Conservation (phyloP, 1,140 invertebrate genomes). For the Drosophila sturtevanti region DNA sequence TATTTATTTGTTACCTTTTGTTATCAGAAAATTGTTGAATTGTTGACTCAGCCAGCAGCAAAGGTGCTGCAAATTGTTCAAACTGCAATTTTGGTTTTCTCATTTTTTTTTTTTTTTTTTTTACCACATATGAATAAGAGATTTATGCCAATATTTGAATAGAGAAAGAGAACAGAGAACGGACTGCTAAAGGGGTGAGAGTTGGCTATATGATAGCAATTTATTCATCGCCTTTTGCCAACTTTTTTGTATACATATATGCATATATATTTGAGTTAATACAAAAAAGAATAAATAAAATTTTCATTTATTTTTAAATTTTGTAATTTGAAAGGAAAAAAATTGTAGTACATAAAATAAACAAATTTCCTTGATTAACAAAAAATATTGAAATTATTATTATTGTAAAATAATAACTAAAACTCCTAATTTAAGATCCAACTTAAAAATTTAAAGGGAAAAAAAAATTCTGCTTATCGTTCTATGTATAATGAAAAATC, state of each 20-base stretch:
- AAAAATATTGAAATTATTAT: too few species aligned
- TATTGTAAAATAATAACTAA: too few species aligned
- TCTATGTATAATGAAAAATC: too few species aligned
- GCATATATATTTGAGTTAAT: too few species aligned
- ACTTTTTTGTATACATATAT: neutral
- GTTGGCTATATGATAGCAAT: neutral
- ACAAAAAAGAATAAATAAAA: neutral
- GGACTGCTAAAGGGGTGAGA: neutral
- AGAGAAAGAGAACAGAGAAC: neutral
- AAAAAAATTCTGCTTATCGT: too few species aligned
- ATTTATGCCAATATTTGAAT: slow-evolving; percentile 47
- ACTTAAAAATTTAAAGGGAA: too few species aligned
- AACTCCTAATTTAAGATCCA: too few species aligned
- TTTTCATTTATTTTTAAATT: too few species aligned
- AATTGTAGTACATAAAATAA: too few species aligned
- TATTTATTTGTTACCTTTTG: slow-evolving; percentile 47
- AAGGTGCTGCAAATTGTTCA: slow-evolving; percentile 47
- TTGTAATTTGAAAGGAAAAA: too few species aligned
- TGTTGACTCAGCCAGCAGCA: slow-evolving; percentile 61
- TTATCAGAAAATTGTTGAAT: slow-evolving; percentile 70
- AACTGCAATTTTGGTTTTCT: slow-evolving; percentile 39
- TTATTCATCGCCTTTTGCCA: neutral
- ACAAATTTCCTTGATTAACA: too few species aligned
- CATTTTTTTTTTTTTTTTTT: slow-evolving; percentile 5
- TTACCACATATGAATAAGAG: slow-evolving; percentile 42